Conservation (phyloP, 2,888 invertebrate genomes). For the Andrena minutula region DNA sequence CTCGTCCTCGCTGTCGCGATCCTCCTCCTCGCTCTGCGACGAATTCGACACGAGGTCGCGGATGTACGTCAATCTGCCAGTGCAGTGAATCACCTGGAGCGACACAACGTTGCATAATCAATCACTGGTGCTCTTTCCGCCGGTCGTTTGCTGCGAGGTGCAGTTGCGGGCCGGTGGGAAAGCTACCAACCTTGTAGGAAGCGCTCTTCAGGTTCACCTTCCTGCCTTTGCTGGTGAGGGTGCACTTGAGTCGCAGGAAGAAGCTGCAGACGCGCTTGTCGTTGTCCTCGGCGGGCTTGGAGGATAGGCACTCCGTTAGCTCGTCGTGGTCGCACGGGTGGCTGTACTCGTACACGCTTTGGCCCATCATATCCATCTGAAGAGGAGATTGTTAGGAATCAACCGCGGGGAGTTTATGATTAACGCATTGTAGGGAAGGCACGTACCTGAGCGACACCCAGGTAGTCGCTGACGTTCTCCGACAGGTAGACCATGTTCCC, state of each 20-base stretch:
- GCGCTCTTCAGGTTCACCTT: conserved; percentile 98
- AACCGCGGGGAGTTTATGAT: too few relatives aligned
- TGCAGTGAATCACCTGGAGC: conserved; percentile 93
- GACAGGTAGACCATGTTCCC: conserved; percentile 97
- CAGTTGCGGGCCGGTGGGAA: neutral
- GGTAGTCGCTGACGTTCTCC: conserved; percentile 95
- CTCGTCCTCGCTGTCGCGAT: conserved; percentile 75
- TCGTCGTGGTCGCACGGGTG: conserved; percentile 99
- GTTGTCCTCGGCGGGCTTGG: conserved; percentile 84
- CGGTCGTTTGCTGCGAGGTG: too few relatives aligned
- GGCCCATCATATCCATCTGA: conserved; percentile 98
- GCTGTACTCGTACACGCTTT: conserved; percentile 96
- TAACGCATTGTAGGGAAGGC: neutral
- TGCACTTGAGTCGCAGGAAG: conserved; percentile 96
- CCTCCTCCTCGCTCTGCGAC: conserved; percentile 74
- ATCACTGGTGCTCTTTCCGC: neutral
- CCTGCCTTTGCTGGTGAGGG: conserved; percentile 97
- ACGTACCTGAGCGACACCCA: conserved; percentile 95
- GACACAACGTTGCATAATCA: conserved; percentile 69
- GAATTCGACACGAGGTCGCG: conserved; percentile 59
- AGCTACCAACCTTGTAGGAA: conserved; percentile 92
- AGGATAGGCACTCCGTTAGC: conserved; percentile 88
- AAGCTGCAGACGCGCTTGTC: conserved; percentile 86
- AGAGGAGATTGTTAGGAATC: neutral
- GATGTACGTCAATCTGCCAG: conserved; percentile 90